Evolutionary conservation across 2,797 vertebrate genomes (phyloP).

Genomic region (Garrulus glandarius): DNA sequence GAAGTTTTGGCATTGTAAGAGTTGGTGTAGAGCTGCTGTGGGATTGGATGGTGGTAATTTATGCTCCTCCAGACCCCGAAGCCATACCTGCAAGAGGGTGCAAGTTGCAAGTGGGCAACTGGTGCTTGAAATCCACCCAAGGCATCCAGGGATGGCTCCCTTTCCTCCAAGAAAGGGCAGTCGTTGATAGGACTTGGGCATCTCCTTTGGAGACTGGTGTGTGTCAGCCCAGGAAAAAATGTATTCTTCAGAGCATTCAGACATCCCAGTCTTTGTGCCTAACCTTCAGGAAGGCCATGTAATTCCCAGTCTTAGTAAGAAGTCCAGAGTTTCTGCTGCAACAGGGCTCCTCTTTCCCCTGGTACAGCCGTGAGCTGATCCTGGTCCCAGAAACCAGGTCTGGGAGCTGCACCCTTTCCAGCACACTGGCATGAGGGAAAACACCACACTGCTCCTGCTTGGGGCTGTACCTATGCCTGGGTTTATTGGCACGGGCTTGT

Average conservation of each 20-base stretch:
- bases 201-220: background rate
- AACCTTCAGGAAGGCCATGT: background rate
- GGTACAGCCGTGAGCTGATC: rapidly evolving
- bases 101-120: background rate
- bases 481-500: background rate
- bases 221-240: background rate
- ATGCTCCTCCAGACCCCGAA: background rate
- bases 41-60: background rate
- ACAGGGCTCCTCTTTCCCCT: background rate
- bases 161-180: rapidly evolving
- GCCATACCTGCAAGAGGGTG: background rate
- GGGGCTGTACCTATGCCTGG: background rate
- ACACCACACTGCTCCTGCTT: background rate
- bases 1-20: background rate
- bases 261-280: background rate
- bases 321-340: background rate
- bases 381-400: background rate
- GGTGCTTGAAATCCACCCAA: background rate
- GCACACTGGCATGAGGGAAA: background rate
- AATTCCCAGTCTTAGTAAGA: background rate
- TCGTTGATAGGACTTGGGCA: background rate
- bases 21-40: background rate
- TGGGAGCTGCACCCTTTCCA: background rate
- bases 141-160: background rate
- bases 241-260: background rate